phyloP scores from a whole-genome alignment of 2,888 invertebrate species.

The Parnassius glacialis region DNA sequence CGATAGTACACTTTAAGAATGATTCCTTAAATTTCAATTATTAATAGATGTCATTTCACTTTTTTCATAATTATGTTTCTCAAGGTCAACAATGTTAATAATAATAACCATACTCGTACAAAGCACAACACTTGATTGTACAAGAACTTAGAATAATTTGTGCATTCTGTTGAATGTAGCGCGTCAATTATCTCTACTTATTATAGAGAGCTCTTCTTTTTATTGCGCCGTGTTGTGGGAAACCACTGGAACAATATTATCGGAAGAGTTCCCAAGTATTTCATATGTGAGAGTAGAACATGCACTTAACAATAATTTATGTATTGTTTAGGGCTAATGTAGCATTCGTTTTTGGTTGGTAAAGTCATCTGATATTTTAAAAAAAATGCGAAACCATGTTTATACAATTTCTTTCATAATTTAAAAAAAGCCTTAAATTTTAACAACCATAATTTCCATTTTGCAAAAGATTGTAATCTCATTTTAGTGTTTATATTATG shows the following conservation, averaged over 20 bases:
- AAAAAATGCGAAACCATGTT: no score
- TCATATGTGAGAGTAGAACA: constrained; percentile 25
- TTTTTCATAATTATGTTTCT: not conserved
- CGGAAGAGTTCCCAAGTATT: constrained; percentile 46
- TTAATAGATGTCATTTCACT: no score
- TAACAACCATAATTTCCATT: no score
- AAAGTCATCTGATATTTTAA: no score
- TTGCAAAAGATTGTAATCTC: no score
- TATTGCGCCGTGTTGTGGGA: constrained; percentile 59
- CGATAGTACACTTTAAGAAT: no score
- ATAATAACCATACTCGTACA: not conserved
- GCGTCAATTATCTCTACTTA: constrained; percentile 50
- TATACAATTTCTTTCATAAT: no score
- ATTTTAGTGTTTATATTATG: no score
- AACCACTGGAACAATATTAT: constrained; percentile 69
- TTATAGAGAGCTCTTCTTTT: constrained; percentile 64
- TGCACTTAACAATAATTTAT: constrained; percentile 22
- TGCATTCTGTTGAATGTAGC: constrained; percentile 33
- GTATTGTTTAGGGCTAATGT: constrained; percentile 14
- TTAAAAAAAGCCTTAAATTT: no score
- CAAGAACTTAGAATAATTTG: constrained; percentile 31
- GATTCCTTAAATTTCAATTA: no score
- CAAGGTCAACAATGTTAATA: not conserved
- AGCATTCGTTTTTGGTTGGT: not conserved
- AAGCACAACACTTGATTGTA: constrained; percentile 1